These are phyloP conservation scores for Arenaria interpres DNA, from an alignment of 2,113 vertebrate species.

Conservation along the genomic window DNA sequence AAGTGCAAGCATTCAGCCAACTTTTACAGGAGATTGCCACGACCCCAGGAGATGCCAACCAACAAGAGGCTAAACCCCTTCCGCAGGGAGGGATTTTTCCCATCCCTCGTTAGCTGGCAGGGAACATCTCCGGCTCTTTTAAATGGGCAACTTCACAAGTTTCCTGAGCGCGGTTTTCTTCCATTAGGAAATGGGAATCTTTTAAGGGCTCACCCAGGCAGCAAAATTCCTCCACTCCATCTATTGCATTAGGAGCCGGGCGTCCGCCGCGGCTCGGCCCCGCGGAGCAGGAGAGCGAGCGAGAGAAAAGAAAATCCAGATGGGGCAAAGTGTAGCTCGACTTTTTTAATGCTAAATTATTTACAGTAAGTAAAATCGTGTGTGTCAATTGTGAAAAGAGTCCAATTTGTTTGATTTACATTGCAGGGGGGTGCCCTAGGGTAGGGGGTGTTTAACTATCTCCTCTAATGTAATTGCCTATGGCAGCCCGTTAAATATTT, in stretches of 20 bases:
- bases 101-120: slow-evolving; percentile 19
- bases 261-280: background rate
- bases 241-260: slow-evolving; percentile 45
- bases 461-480: slow-evolving; percentile 94
- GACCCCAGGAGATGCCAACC: slow-evolving; percentile 55
- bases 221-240: slow-evolving; percentile 54
- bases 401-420: slow-evolving; percentile 85
- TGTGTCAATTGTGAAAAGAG: slow-evolving; percentile 91
- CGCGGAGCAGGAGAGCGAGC: background rate
- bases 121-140: background rate
- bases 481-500: slow-evolving; percentile 93
- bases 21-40: slow-evolving; percentile 10
- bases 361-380: slow-evolving; percentile 91
- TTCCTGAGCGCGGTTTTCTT: slow-evolving; percentile 54
- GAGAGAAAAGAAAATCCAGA: slow-evolving; percentile 57
- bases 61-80: background rate
- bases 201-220: slow-evolving; percentile 64
- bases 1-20: slow-evolving; percentile 29
- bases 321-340: slow-evolving; percentile 69
- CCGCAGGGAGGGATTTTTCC: slow-evolving; percentile 14
- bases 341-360: slow-evolving; percentile 85
- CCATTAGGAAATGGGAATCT: slow-evolving; percentile 67
- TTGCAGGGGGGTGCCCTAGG: slow-evolving; percentile 78
- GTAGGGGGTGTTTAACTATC: slow-evolving; percentile 90
- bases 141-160: slow-evolving; percentile 49